Percentiles rank a stretch among this genome's conserved stretches.
Evolutionary conservation across 2,797 vertebrate genomes (phyloP).

Genomic region (Characodon lateralis): DNA sequence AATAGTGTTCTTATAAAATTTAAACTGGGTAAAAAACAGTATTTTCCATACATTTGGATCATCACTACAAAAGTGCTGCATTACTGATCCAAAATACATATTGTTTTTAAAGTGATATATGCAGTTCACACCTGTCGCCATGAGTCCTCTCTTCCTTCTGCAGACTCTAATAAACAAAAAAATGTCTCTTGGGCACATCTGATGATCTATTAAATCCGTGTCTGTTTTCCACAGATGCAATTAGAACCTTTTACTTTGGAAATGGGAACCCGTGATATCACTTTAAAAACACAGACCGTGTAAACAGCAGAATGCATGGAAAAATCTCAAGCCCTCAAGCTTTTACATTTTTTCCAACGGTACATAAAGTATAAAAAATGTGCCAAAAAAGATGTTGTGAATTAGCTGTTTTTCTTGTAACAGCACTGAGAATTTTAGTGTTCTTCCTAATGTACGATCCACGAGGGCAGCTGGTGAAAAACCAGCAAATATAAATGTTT

Average conservation of each 20-base stretch:
- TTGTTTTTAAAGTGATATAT: slow-evolving; percentile 50
- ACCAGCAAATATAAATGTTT: not conserved
- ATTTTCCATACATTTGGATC: slow-evolving; percentile 41
- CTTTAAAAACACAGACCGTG: slow-evolving; percentile 54
- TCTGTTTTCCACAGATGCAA: not conserved
- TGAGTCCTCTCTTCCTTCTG: not conserved
- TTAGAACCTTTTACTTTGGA: not conserved
- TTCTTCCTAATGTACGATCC: not conserved
- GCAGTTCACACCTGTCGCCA: too few relatives aligned
- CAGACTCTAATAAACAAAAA: not conserved
- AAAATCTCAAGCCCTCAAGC: not conserved
- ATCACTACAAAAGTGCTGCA: slow-evolving; percentile 30
- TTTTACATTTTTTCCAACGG: slow-evolving; percentile 1
- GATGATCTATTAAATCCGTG: too few relatives aligned
- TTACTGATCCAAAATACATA: slow-evolving; percentile 15
- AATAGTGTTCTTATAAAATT: slow-evolving; percentile 72
- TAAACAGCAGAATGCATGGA: slow-evolving; percentile 56
- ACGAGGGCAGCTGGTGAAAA: not conserved
- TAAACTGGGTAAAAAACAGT: slow-evolving; percentile 66
- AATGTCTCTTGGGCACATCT: too few relatives aligned
- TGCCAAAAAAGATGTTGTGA: not conserved
- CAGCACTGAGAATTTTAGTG: slow-evolving; percentile 7
- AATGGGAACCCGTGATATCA: slow-evolving; percentile 37
- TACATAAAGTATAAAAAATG: not conserved
- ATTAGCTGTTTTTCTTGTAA: slow-evolving; percentile 4